These are phyloP conservation scores for Liposcelis brunnea DNA, from an alignment of 2,888 invertebrate species.

Conservation along the genomic window DNA sequence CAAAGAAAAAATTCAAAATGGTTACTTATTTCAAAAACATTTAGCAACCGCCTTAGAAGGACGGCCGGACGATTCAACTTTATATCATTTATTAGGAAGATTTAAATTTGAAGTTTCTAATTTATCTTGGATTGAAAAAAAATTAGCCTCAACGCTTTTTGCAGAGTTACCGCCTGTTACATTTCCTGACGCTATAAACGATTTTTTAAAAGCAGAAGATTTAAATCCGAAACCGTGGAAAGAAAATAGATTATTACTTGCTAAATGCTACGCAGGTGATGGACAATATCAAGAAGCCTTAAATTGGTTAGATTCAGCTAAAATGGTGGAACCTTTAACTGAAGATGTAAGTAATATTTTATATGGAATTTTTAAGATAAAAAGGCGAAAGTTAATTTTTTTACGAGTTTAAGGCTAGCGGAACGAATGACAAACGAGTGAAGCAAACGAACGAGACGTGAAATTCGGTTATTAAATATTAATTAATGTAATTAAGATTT, in stretches of 20 bases:
- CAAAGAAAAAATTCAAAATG: slow-evolving; percentile 46
- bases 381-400: no score
- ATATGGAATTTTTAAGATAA: no score
- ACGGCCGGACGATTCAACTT: slow-evolving; percentile 38
- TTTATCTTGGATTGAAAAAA: slow-evolving; percentile 46
- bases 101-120: slow-evolving; percentile 47
- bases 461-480: no score
- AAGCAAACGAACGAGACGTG: no score
- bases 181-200: slow-evolving; percentile 39
- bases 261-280: slow-evolving; percentile 36
- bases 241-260: slow-evolving; percentile 37
- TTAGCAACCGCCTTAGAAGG: slow-evolving; percentile 43
- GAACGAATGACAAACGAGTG: no score
- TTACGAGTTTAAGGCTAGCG: no score
- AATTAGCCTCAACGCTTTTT: slow-evolving; percentile 43
- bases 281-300: slow-evolving; percentile 32
- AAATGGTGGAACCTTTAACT: slow-evolving; percentile 15
- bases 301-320: slow-evolving; percentile 28
- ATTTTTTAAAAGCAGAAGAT: slow-evolving; percentile 35
- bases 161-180: slow-evolving; percentile 42
- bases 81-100: slow-evolving; percentile 50
- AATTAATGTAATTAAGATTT: slow-evolving; percentile 1
- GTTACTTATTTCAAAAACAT: slow-evolving; percentile 46
- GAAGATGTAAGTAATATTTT: slow-evolving; percentile 16
- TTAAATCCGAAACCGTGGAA: slow-evolving; percentile 34